Base-by-base conservation (phyloP, 2,113 vertebrate genomes). In the Microtus pennsylvanicus region DNA sequence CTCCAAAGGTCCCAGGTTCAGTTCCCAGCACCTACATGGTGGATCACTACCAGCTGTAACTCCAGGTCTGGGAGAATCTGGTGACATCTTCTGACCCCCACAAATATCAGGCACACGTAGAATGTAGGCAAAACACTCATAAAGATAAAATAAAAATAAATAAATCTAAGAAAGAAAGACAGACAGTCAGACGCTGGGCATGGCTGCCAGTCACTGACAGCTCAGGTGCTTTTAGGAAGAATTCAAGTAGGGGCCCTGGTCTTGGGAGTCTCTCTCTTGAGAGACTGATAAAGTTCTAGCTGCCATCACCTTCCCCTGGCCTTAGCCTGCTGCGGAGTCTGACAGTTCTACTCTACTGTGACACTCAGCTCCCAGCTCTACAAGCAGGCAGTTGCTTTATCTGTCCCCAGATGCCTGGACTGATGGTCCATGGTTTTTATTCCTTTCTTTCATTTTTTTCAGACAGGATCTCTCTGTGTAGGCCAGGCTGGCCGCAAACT, bases 311-410 rank as follows among this genome's bases (percentile, higher is more conserved):
- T 21, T 47, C 30, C 50, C 45, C 30, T 58, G 2, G 69, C 80
- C 85, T 61, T 67, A 61, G 26, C 38, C 63, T 45, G 52, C 30
- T 74, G 90, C 9, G 92, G 83, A 95, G 72, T 81, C 38, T 76
- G 83, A 58, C 45, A 90, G 52, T 85, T 94, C 55, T 96, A 75
- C n/a, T 78, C 82, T 87, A 75, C 30, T 80, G 65, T 87, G 45
- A 89, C 80, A 92, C 42, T 87, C 30, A 93, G 65, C 30, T 95
- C 77, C 87, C 77, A 94, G 70, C 38, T 93, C 80, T 35, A 93
- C 24, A 16, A 97, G 85, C 58, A 92, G 42, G 85, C 65, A 80
- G 61, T 94, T 72, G 2, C 95, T 87, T 42, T 95, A 26, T 89
- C 91, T 92, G 86, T 42, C 52, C 69, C 38, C 65, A 93, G 55